These are phyloP conservation scores for Timandra comae DNA, from an alignment of 2,888 invertebrate genomes.

Conservation along the genomic window DNA sequence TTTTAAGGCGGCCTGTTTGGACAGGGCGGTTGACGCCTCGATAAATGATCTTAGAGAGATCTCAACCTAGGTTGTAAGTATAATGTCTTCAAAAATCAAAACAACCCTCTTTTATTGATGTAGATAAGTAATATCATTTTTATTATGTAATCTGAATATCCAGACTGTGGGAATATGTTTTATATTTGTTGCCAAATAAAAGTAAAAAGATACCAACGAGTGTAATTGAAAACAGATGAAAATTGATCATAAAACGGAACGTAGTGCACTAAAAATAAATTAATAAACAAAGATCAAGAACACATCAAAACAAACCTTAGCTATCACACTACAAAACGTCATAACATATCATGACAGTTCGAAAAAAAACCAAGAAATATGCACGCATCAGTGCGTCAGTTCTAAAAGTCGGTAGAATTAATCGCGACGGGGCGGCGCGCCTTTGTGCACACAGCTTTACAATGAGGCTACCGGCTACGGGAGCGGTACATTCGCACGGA, in stretches of 20 bases:
- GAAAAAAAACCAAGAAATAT: conserved; percentile 38
- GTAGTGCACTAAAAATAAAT: too few relatives aligned
- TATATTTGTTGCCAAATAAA: too few relatives aligned
- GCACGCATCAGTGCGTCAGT: conserved; percentile 37
- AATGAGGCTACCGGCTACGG: conserved; percentile 47
- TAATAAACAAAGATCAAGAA: conserved; percentile 19
- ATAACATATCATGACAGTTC: conserved; percentile 52
- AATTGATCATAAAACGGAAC: too few relatives aligned
- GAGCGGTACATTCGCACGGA: conserved; percentile 48
- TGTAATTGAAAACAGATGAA: too few relatives aligned
- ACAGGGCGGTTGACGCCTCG: conserved; percentile 55
- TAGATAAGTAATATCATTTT: too few relatives aligned
- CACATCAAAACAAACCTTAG: conserved; percentile 44
- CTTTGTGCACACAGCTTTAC: conserved; percentile 47
- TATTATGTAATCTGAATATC: too few relatives aligned
- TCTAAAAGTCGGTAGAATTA: conserved; percentile 17
- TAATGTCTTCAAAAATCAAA: conserved; percentile 20
- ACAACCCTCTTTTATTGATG: too few relatives aligned
- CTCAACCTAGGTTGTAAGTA: conserved; percentile 30
- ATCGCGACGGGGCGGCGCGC: conserved; percentile 41
- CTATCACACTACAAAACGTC: conserved; percentile 39
- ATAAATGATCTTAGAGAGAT: conserved; percentile 41
- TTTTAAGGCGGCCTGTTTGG: conserved; percentile 50
- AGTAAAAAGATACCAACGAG: too few relatives aligned
- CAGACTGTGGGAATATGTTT: too few relatives aligned